Evolutionary conservation across 1,140 invertebrate genomes (phyloP).

Genomic region (Formica exsecta): DNA sequence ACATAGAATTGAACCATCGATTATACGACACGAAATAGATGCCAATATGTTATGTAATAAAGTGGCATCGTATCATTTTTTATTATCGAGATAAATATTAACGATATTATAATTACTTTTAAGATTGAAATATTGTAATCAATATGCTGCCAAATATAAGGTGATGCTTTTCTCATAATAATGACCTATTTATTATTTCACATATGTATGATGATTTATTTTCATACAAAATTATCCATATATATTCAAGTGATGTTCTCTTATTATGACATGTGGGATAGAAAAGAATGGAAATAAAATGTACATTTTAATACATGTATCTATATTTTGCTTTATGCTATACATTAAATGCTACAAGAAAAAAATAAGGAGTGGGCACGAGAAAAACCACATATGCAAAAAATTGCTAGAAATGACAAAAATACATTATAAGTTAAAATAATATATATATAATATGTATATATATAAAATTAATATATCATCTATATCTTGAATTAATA

Average conservation of each 20-base stretch:
- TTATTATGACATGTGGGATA: not conserved
- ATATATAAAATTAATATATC: conserved; percentile 60
- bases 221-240: conserved; percentile 6
- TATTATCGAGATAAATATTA: conserved; percentile 66
- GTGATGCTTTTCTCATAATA: conserved; percentile 75
- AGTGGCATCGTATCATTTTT: conserved; percentile 67
- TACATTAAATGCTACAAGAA: conserved; percentile 80
- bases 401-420: conserved; percentile 71
- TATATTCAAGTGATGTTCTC: not conserved
- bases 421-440: conserved; percentile 66
- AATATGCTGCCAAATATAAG: conserved; percentile 77
- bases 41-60: conserved; percentile 53
- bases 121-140: conserved; percentile 72
- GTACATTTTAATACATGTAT: conserved; percentile 62
- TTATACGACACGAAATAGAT: conserved; percentile 28
- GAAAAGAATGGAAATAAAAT: conserved; percentile 25
- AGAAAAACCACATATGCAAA: conserved; percentile 79
- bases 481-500: conserved; percentile 46
- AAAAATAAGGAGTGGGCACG: conserved; percentile 73
- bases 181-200: conserved; percentile 27
- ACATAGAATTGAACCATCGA: conserved; percentile 35
- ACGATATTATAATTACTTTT: conserved; percentile 69
- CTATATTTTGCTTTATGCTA: conserved; percentile 78
- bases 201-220: not conserved
- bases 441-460: conserved; percentile 55